Conservation (phyloP, 2,113 vertebrate genomes). For the Cavia porcellus region DNA sequence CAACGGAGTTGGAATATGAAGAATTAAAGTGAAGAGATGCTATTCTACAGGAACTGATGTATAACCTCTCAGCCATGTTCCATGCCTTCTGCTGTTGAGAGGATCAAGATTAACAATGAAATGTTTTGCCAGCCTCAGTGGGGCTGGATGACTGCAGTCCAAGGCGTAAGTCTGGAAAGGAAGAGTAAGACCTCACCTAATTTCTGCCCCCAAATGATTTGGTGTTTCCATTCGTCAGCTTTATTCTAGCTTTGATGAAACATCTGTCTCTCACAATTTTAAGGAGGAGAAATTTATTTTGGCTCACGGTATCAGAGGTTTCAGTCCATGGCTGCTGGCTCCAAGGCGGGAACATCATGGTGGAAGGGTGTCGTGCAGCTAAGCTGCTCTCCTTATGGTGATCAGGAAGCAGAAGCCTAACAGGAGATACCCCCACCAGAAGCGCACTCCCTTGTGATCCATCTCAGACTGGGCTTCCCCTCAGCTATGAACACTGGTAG, state of each 20-base stretch:
- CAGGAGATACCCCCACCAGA: background rate
- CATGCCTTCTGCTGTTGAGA: background rate
- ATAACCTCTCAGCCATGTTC: background rate
- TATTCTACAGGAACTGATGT: background rate
- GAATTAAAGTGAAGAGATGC: background rate
- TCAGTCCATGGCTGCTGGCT: background rate
- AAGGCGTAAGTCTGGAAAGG: background rate
- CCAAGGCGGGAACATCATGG: background rate
- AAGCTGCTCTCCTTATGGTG: background rate
- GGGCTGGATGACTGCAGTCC: background rate
- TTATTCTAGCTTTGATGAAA: background rate
- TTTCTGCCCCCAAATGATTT: background rate
- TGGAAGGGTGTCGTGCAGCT: background rate
- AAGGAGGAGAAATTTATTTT: background rate
- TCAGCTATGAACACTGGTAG: background rate
- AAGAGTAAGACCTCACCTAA: background rate
- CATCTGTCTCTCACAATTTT: background rate
- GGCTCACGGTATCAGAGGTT: background rate
- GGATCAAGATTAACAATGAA: background rate
- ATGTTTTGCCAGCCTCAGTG: background rate
- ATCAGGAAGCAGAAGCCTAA: background rate
- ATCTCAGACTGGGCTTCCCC: background rate
- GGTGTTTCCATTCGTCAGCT: background rate
- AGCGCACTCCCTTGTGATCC: background rate
- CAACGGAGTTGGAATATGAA: background rate